These are phyloP conservation scores for Puffinus mauretanicus DNA, from an alignment of 2,113 vertebrate species.

Conservation along the genomic window DNA sequence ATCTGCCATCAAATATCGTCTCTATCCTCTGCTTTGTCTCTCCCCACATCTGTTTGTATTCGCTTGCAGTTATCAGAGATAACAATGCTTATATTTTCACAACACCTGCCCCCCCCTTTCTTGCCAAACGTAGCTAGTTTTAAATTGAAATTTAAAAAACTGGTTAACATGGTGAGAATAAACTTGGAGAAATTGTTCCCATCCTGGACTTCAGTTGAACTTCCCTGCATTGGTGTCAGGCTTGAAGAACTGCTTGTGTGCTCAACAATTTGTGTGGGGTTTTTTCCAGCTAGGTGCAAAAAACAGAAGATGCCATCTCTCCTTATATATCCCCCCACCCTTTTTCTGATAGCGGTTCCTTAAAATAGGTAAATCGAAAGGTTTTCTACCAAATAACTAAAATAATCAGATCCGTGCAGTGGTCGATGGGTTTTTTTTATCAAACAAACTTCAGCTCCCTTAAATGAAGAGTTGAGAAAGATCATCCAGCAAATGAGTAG, in stretches of 20 bases:
- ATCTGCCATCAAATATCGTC: not conserved
- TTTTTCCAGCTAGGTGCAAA: not conserved
- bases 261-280: not conserved
- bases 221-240: not conserved
- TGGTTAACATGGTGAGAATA: not conserved
- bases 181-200: not conserved
- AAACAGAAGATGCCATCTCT: not conserved
- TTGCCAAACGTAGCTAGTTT: not conserved
- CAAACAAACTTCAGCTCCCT: not conserved
- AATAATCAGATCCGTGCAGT: not conserved
- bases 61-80: not conserved
- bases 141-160: not conserved
- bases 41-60: not conserved
- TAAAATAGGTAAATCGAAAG: not conserved
- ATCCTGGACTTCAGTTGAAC: not conserved
- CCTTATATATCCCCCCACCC: not conserved
- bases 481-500: not conserved
- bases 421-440: not conserved
- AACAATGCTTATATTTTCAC: not conserved
- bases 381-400: not conserved
- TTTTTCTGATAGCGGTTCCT: not conserved
- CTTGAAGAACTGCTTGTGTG: not conserved
- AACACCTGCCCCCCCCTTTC: not conserved
- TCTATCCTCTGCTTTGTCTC: not conserved
- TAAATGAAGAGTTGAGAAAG: not conserved